Conservation (phyloP, 2,888 invertebrate species). For the Oscheius sp. region DNA sequence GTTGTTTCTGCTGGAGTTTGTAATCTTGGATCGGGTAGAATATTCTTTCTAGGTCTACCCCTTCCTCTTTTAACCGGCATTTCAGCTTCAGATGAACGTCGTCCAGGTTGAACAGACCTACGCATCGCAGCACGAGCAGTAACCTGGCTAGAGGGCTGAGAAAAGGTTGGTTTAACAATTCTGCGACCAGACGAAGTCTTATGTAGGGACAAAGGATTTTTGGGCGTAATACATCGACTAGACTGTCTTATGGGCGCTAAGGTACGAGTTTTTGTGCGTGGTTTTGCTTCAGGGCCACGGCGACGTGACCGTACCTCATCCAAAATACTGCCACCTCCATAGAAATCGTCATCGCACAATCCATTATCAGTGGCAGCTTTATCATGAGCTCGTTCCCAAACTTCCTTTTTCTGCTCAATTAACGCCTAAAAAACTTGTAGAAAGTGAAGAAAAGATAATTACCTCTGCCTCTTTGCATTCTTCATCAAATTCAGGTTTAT, state of each 20-base stretch:
- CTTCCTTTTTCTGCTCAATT: constrained; percentile 59
- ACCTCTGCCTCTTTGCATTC: constrained; percentile 89
- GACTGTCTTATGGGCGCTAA: neutral
- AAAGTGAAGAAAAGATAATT: neutral
- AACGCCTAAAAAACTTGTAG: constrained; percentile 47
- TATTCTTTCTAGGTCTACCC: constrained; percentile 38
- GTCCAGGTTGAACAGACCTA: neutral
- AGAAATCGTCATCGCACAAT: constrained; percentile 39
- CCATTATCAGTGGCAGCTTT: constrained; percentile 51
- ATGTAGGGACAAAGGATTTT: constrained; percentile 8
- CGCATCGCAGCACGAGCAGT: neutral
- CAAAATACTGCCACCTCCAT: constrained; percentile 41
- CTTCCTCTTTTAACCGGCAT: constrained; percentile 36
- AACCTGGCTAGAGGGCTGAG: neutral
- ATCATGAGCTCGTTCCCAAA: constrained; percentile 58
- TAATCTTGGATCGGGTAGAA: neutral
- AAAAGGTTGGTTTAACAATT: constrained; percentile 6
- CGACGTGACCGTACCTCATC: constrained; percentile 58
- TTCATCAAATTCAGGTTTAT: constrained; percentile 84
- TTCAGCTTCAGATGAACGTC: neutral
- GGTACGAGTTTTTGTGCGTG: neutral
- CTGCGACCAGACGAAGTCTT: constrained; percentile 35
- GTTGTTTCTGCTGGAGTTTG: neutral
- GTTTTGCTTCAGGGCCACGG: constrained; percentile 4
- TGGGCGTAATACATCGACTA: neutral